A percentile compares a stretch with the other conserved stretches of the same genome.
phyloP scores from a whole-genome alignment of 2,113 vertebrate species.

The Poecile atricapillus region DNA sequence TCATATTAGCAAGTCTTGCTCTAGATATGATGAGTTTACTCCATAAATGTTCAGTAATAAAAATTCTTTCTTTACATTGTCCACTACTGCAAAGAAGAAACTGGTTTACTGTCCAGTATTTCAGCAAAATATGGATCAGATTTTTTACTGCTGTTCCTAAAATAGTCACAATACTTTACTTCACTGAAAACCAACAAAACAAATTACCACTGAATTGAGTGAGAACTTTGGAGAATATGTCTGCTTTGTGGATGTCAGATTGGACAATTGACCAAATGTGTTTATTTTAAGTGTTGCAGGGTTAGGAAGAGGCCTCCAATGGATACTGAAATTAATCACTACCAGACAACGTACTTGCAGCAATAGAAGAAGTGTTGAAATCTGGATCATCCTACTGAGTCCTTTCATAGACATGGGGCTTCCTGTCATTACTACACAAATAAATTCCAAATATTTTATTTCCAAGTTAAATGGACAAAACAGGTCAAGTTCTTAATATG shows the following conservation, averaged over 20 bases:
- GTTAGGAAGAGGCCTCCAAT: neutral
- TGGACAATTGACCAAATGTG: neutral
- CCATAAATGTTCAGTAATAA: neutral
- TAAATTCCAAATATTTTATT: neutral
- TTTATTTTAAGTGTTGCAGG: neutral
- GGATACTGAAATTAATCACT: neutral
- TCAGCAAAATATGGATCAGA: neutral
- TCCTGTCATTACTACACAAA: neutral
- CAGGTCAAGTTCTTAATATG: neutral
- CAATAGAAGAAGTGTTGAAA: neutral
- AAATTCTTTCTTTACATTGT: neutral
- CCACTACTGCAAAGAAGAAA: neutral
- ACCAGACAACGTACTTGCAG: neutral
- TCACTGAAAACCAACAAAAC: neutral
- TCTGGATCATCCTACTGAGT: neutral
- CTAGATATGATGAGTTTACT: neutral
- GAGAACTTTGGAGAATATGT: neutral
- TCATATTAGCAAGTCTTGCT: neutral
- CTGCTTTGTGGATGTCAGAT: neutral
- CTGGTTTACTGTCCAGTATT: neutral
- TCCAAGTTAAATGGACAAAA: neutral
- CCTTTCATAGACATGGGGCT: neutral
- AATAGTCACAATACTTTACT: neutral
- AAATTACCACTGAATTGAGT: neutral
- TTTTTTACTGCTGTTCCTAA: neutral